Conservation (phyloP, 2,113 vertebrate species). For the Ophthalmolycus amberensis region DNA sequence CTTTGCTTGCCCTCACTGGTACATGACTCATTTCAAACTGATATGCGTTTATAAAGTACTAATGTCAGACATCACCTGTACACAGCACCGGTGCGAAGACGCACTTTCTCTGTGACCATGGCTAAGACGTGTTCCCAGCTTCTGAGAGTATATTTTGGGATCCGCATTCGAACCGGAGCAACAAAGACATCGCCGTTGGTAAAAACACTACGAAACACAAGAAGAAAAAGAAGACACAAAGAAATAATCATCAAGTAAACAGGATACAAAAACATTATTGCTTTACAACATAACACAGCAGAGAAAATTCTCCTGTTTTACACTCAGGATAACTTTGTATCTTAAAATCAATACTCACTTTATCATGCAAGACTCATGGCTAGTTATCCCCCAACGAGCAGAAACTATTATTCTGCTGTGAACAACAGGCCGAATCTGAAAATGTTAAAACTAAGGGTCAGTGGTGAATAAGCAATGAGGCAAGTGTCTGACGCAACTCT, state of each 20-base stretch:
- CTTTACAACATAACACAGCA: not conserved
- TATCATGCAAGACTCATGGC: constrained; percentile 78
- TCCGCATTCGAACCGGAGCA: constrained; percentile 77
- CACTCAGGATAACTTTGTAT: constrained; percentile 14
- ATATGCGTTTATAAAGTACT: not conserved
- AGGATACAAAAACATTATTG: not conserved
- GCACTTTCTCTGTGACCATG: constrained; percentile 80
- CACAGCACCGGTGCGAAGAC: constrained; percentile 78
- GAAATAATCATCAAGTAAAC: not conserved
- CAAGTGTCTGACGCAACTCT: not conserved
- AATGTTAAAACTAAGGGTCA: constrained; percentile 16
- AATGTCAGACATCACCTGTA: constrained; percentile 71
- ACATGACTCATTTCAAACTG: not conserved
- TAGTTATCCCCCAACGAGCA: constrained; percentile 83
- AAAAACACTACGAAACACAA: constrained; percentile 79
- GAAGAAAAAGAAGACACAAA: not conserved
- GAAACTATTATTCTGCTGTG: constrained; percentile 82
- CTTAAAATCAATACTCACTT: constrained; percentile 79
- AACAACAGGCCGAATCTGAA: constrained; percentile 86
- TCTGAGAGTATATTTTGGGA: constrained; percentile 81
- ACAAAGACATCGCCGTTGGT: constrained; percentile 81
- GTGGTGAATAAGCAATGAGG: constrained; percentile 18
- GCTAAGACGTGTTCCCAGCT: constrained; percentile 82
- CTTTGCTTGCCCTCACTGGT: not conserved
- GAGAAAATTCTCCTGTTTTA: not conserved